These are phyloP conservation scores for Heliothis subflexa DNA, from an alignment of 1,140 invertebrate species.

Conservation along the genomic window DNA sequence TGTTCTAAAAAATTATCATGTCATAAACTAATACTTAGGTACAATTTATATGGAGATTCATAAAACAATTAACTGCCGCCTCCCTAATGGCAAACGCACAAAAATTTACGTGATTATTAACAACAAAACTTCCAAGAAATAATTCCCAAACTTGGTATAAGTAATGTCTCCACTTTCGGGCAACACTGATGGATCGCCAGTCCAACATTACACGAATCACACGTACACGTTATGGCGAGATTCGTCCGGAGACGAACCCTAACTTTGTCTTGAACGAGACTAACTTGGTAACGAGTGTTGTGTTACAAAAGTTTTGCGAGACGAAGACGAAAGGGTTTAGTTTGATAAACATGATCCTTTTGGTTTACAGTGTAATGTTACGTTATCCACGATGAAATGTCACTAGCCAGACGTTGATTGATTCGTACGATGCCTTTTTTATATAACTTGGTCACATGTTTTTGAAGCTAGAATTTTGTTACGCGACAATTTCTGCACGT, in stretches of 20 bases:
- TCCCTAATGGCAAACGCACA: not conserved
- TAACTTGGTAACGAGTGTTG: conserved; percentile 21
- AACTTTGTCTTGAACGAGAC: conserved; percentile 17
- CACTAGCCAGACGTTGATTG: not conserved
- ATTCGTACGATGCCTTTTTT: not conserved
- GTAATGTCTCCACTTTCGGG: conserved; percentile 19
- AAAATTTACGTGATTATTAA: not conserved
- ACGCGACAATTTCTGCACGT: no score
- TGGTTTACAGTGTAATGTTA: not conserved
- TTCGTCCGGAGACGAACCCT: conserved; percentile 8
- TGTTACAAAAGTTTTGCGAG: conserved; percentile 24
- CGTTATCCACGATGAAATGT: not conserved
- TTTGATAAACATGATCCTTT: not conserved
- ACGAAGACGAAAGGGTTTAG: conserved; percentile 17
- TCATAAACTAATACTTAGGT: not conserved
- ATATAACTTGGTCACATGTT: no score
- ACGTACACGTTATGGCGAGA: conserved; percentile 6
- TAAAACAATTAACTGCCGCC: not conserved
- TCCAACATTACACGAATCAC: not conserved
- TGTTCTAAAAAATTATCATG: not conserved
- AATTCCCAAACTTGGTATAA: conserved; percentile 2
- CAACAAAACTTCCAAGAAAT: not conserved
- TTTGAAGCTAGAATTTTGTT: no score
- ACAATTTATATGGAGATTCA: not conserved
- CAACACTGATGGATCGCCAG: conserved; percentile 20